Evolutionary conservation across 2,888 invertebrate species (phyloP).

Genomic region (Epinotia brunnichana): DNA sequence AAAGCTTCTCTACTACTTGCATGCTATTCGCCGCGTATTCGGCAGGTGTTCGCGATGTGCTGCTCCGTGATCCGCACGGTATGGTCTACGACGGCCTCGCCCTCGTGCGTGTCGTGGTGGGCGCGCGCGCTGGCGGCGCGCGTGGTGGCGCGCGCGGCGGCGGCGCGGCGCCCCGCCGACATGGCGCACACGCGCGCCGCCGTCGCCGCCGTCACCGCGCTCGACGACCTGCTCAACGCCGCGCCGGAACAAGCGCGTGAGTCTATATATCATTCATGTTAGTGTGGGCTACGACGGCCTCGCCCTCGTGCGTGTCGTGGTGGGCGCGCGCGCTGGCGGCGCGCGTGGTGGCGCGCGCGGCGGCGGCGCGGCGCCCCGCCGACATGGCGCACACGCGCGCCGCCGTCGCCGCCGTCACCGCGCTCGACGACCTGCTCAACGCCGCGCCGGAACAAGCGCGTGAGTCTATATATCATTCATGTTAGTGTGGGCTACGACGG

Average conservation of each 20-base stretch:
- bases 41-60: conserved; percentile 71
- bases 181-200: conserved; percentile 64
- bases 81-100: conserved; percentile 58
- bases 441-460: conserved; percentile 68
- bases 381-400: conserved; percentile 65
- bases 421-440: conserved; percentile 69
- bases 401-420: conserved; percentile 55
- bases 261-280: not conserved
- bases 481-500: too few relatives aligned
- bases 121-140: conserved; percentile 73
- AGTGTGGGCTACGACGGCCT: too few relatives aligned
- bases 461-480: conserved; percentile 46
- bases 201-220: conserved; percentile 55
- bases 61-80: conserved; percentile 70
- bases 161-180: conserved; percentile 59
- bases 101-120: conserved; percentile 69
- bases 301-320: conserved; percentile 63
- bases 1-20: too few relatives aligned
- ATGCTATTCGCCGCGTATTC: not conserved
- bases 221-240: conserved; percentile 69
- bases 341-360: conserved; percentile 66
- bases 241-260: conserved; percentile 68
- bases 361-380: conserved; percentile 57
- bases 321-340: conserved; percentile 77
- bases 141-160: conserved; percentile 67